These are phyloP conservation scores for Drosophila monieri DNA, from an alignment of 2,888 invertebrate species.

Conservation along the genomic window DNA sequence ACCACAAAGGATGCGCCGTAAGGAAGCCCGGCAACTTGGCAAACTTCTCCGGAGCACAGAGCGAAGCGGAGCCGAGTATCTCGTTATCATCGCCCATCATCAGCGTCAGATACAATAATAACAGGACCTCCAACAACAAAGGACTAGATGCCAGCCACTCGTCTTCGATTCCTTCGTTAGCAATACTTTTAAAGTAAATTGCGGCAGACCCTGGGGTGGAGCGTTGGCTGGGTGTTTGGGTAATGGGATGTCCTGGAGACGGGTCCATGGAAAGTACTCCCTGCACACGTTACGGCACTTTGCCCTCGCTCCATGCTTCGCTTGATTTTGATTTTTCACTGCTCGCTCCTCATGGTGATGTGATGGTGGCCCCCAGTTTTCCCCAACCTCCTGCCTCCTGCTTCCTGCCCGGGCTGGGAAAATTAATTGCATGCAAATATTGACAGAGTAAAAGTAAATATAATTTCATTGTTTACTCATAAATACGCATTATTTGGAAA, in stretches of 20 bases:
- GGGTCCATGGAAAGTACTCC: slow-evolving; percentile 31
- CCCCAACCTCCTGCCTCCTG: background rate
- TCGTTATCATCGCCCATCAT: slow-evolving; percentile 74
- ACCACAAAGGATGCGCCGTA: slow-evolving; percentile 37
- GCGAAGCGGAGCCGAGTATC: slow-evolving; percentile 17
- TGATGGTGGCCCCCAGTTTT: slow-evolving; percentile 16
- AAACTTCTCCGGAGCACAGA: slow-evolving; percentile 53
- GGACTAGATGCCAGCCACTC: slow-evolving; percentile 38
- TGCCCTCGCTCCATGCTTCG: slow-evolving; percentile 61
- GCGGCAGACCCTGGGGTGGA: slow-evolving; percentile 26
- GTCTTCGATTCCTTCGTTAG: slow-evolving; percentile 75
- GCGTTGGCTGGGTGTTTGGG: background rate
- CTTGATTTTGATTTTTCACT: slow-evolving; percentile 56
- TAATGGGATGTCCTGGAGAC: slow-evolving; percentile 3
- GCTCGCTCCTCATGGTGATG: slow-evolving; percentile 24
- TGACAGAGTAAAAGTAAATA: slow-evolving; percentile 77
- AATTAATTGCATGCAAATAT: slow-evolving; percentile 82
- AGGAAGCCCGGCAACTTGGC: slow-evolving; percentile 42
- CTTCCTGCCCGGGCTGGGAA: slow-evolving; percentile 49
- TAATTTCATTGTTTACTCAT: slow-evolving; percentile 79
- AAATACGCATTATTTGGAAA: slow-evolving; percentile 76
- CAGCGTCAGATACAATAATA: slow-evolving; percentile 49
- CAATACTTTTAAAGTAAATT: slow-evolving; percentile 79
- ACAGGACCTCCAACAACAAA: slow-evolving; percentile 37
- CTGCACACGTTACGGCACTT: slow-evolving; percentile 49